Conservation (phyloP, 2,113 vertebrate species). For the Callipepla californica region DNA sequence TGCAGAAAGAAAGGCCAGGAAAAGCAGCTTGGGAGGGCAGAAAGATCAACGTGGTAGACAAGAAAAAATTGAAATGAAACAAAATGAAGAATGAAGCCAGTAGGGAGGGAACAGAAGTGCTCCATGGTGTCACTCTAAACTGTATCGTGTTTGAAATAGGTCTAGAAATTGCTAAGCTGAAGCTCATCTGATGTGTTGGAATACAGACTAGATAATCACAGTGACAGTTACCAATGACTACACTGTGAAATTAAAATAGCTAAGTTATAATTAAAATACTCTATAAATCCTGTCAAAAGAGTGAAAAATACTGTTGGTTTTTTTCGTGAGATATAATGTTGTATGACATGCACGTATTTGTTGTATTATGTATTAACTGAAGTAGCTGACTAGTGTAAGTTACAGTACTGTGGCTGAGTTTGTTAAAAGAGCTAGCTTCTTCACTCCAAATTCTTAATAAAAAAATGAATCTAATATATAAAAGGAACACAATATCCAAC, state of each 20-base stretch:
- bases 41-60: not conserved
- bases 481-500: not conserved
- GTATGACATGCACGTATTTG: not conserved
- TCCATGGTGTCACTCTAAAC: not conserved
- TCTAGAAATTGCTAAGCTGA: not conserved
- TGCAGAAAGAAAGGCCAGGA: not conserved
- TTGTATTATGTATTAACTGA: not conserved
- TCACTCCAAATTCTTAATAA: not conserved
- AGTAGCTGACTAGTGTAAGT: not conserved
- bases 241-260: not conserved
- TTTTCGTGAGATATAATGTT: not conserved
- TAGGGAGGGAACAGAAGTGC: not conserved
- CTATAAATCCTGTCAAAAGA: not conserved
- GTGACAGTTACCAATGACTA: not conserved
- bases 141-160: not conserved
- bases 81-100: not conserved
- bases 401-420: not conserved
- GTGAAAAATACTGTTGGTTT: not conserved
- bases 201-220: not conserved
- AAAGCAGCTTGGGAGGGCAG: not conserved
- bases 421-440: not conserved
- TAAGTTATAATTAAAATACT: not conserved
- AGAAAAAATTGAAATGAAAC: not conserved
- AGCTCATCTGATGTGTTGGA: not conserved
- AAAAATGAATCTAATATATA: not conserved